A percentile compares a stretch with the other conserved stretches of the same genome.
These are phyloP conservation scores for Thumatha senex DNA, from an alignment of 2,888 invertebrate species.

Conservation along the genomic window DNA sequence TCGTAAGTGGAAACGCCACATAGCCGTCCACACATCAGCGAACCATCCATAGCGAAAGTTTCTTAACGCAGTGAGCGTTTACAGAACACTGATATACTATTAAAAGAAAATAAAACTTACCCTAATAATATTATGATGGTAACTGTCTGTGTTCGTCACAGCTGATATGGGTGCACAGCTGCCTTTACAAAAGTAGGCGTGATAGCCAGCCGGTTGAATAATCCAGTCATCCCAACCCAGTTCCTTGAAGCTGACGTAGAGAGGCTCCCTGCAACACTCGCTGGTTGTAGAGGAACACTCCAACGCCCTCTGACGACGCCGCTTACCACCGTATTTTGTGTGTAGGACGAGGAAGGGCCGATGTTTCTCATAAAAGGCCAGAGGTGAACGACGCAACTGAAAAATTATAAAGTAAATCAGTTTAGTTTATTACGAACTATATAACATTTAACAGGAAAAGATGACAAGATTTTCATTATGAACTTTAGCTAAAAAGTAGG, in stretches of 20 bases:
- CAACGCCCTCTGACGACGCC: conserved; percentile 85
- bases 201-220: conserved; percentile 90
- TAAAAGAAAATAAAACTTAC: conserved; percentile 71
- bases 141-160: conserved; percentile 80
- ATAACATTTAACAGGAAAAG: background rate
- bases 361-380: conserved; percentile 87
- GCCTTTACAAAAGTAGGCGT: conserved; percentile 94
- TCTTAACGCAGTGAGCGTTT: too few species aligned
- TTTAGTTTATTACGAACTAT: background rate
- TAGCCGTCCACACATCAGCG: too few species aligned
- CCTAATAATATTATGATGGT: conserved; percentile 89
- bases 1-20: too few species aligned
- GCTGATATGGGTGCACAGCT: conserved; percentile 89
- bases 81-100: too few species aligned
- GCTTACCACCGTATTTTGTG: conserved; percentile 87
- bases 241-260: conserved; percentile 92
- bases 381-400: conserved; percentile 85
- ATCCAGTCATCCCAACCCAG: conserved; percentile 96
- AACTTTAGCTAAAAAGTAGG: too few species aligned
- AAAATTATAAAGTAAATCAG: background rate
- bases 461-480: background rate
- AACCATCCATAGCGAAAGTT: too few species aligned
- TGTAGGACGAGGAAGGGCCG: conserved; percentile 91
- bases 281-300: conserved; percentile 87
- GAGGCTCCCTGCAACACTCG: conserved; percentile 92